Percentiles rank a stretch among this genome's conserved stretches.
Conservation (phyloP, 2,888 invertebrate genomes). For the Zaprionus obscuricornis region DNA sequence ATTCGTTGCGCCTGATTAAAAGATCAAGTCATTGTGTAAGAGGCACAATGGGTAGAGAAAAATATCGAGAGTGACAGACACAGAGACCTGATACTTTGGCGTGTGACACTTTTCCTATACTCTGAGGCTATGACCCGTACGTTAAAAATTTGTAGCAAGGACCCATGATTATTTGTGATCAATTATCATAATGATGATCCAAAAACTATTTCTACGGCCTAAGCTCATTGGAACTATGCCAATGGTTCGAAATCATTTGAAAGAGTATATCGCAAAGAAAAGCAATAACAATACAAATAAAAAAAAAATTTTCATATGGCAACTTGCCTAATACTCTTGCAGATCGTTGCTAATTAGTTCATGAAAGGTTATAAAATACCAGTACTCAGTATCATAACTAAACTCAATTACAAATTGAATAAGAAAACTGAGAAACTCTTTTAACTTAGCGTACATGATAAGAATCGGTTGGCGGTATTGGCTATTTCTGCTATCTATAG, state of each 20-base stretch:
- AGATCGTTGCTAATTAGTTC: background rate
- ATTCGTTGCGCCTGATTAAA: slow-evolving; percentile 79
- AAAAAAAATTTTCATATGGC: slow-evolving; percentile 5
- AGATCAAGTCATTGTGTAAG: slow-evolving; percentile 42
- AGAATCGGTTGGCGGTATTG: slow-evolving; percentile 41
- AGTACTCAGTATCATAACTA: no score
- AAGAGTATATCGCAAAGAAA: slow-evolving; percentile 57
- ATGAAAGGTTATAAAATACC: no score
- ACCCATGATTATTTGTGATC: slow-evolving; percentile 53
- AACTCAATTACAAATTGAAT: background rate
- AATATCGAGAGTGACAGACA: background rate
- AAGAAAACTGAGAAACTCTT: background rate
- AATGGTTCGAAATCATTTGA: slow-evolving; percentile 77
- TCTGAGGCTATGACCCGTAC: slow-evolving; percentile 72
- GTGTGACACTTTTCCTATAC: slow-evolving; percentile 69
- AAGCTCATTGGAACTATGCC: slow-evolving; percentile 76
- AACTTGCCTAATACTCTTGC: slow-evolving; percentile 4
- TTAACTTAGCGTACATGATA: slow-evolving; percentile 15
- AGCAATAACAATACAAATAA: slow-evolving; percentile 19
- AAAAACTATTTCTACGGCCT: slow-evolving; percentile 70
- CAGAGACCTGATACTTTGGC: slow-evolving; percentile 32
- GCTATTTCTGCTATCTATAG: slow-evolving; percentile 51
- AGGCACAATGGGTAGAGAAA: background rate
- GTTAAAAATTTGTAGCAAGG: slow-evolving; percentile 79
- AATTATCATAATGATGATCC: slow-evolving; percentile 67